Evolutionary conservation across 2,113 vertebrate genomes (phyloP), one percentile per base, ranked within the genome.

Genomic region (Cyphomyrus discorhynchus): DNA sequence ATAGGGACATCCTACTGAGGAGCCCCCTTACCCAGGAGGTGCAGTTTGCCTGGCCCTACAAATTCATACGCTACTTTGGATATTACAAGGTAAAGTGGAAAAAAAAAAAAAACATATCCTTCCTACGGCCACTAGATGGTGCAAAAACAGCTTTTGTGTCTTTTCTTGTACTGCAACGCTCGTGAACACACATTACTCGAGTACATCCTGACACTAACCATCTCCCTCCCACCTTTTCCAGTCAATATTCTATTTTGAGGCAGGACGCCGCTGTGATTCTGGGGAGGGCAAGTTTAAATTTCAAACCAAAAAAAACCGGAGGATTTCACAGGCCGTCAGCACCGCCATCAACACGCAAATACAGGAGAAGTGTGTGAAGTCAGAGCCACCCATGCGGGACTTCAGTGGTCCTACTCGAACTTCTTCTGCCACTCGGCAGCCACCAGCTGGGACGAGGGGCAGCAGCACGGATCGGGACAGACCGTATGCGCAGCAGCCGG

Each of bases 231-330:
- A 10, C 13, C 39, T 46, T 50, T 50, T 13, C 45, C 83, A 86
- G 83, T 50, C 83, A 47, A 13, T 47, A 50, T 86, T 86, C 83
- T 46, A 86, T 47, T 86, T 86, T 50, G 83, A 86, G 83, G 83
- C 83, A 3, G 83, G 83, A 5, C 45, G 47, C 45, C 83, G 46
- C 24, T 49, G 83, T 50, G 83, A 47, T 27, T 86, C 83, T 50
- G 83, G 83, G 45, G 83, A 50, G 24, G 83, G 83, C 3, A 50
- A n/a, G 47, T 86, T 86, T 31, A 47, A 86, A 27, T 85, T 85
- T 31, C 24, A 49, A n/a, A 13, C 24, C 83, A 86, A 50, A 3
- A 47, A 50, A 50, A 86, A 47, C 46, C n/a, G 10, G 10, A 47
- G 83, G 17, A 80, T 80, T 39, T 17, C 35, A 27, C 24, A 21